Conservation (phyloP, 2,113 vertebrate genomes). For the Zapornia atra region DNA sequence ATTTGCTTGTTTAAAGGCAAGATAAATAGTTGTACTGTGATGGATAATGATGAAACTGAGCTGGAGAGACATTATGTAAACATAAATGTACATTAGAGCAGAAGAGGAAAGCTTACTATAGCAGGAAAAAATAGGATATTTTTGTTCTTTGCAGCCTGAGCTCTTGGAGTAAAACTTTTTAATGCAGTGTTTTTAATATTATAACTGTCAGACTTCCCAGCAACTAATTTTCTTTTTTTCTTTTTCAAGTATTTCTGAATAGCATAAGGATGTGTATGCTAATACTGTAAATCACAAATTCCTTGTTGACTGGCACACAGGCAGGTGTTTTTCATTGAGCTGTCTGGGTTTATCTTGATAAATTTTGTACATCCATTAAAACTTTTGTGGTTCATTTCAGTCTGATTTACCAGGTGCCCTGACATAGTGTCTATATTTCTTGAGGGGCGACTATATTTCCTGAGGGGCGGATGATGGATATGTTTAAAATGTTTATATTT, state of each 20-base stretch:
- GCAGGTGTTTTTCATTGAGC: constrained; percentile 20
- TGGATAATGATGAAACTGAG: neutral
- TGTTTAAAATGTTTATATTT: constrained; percentile 43
- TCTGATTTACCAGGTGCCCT: constrained; percentile 9
- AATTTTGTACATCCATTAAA: constrained; percentile 35
- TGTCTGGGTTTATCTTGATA: constrained; percentile 34
- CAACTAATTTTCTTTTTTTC: constrained; percentile 35
- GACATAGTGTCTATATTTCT: neutral
- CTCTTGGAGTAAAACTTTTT: neutral
- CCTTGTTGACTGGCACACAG: neutral
- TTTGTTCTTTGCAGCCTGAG: neutral
- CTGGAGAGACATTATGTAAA: neutral
- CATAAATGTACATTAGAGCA: neutral
- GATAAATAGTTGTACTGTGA: constrained; percentile 16
- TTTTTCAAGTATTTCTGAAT: constrained; percentile 45
- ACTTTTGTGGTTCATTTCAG: neutral
- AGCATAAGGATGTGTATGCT: neutral
- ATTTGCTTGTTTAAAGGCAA: constrained; percentile 10
- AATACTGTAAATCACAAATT: constrained; percentile 28
- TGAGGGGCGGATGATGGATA: neutral
- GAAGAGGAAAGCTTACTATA: neutral
- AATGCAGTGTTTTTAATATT: constrained; percentile 27
- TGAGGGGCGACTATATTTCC: neutral
- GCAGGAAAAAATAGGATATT: neutral
- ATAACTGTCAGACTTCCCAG: constrained; percentile 9